Base-by-base conservation (phyloP, 2,797 vertebrate genomes). In the Gymnoscopelus braueri region DNA sequence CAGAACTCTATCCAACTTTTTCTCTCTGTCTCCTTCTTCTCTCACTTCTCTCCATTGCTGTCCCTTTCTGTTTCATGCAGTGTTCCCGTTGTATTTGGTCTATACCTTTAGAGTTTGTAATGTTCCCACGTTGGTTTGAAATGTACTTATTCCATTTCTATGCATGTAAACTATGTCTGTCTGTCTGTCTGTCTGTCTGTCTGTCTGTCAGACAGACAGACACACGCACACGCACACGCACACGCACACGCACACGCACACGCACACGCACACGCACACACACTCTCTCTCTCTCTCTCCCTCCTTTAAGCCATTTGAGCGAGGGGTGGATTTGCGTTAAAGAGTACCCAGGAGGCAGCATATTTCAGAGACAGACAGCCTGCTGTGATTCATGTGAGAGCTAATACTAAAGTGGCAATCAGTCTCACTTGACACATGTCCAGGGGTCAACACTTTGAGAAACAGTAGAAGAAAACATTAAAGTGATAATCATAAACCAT, bases 271-370 rank as follows among this genome's bases (percentile, higher is more conserved):
- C 24, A 35, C 7, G 10, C 39, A 49, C 13, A 19, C 24, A 2
- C 57, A 53, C 23, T 32, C 24, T 32, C 55, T 29, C 56, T 65
- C 24, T 52, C n/a, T 67, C 29, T 60, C 11, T 52, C 49, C 15
- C 61, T 50, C n/a, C 92, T 92, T 93, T 92, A 91, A 93, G 92
- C 91, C 93, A 90, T 93, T 93, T 93, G 89, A 87, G 90, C 89
- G 89, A 92, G 90, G 92, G 92, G 91, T 69, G 73, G 70, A 72
- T 76, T 74, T 93, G 92, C 86, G 87, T 93, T 89, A 92, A 91
- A 95, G 87, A 89, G 88, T 90, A 91, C 92, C 92, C 92, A 86
- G 89, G 93, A 91, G 91, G 93, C 69, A 74, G 72, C 72, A 88
- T 94, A 93, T 93, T 92, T 95, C 93, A 93, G 92, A 72, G 66